Conservation (phyloP, 2,888 invertebrate genomes). For the Labia minor region DNA sequence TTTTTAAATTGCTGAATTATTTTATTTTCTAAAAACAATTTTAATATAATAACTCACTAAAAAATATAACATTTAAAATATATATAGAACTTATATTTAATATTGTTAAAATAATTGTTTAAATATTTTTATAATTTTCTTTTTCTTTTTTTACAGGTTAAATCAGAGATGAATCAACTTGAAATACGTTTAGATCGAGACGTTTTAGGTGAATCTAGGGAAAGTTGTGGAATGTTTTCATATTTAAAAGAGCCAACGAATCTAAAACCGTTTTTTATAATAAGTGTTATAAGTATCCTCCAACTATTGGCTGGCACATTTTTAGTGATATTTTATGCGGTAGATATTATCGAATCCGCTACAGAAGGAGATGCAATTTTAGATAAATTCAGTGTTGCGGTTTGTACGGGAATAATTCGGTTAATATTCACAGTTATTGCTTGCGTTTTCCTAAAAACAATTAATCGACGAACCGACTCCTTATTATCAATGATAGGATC, state of each 20-base stretch:
- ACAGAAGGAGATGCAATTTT: constrained; percentile 31
- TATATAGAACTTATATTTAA: no score
- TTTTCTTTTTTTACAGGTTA: constrained; percentile 37
- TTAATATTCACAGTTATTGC: constrained; percentile 52
- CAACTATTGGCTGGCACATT: constrained; percentile 66
- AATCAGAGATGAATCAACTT: constrained; percentile 51
- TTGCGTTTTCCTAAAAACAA: constrained; percentile 50
- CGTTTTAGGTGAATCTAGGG: neutral
- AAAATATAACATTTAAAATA: no score
- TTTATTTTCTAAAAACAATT: no score
- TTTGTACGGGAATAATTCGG: constrained; percentile 55
- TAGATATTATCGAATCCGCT: constrained; percentile 48
- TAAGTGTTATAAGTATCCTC: constrained; percentile 59
- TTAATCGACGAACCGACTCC: constrained; percentile 54
- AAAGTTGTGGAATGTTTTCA: constrained; percentile 42
- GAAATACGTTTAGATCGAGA: constrained; percentile 40
- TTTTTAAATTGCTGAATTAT: no score
- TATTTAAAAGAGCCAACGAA: constrained; percentile 50
- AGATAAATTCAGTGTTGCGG: constrained; percentile 49
- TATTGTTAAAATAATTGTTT: no score
- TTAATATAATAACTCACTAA: no score
- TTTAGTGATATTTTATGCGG: constrained; percentile 66
- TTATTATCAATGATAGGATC: constrained; percentile 57
- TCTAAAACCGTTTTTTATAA: constrained; percentile 58
- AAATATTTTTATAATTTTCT: constrained; percentile 16